These are phyloP conservation scores for Sepioteuthis lessoniana DNA, from an alignment of 2,888 invertebrate genomes.

Conservation along the genomic window DNA sequence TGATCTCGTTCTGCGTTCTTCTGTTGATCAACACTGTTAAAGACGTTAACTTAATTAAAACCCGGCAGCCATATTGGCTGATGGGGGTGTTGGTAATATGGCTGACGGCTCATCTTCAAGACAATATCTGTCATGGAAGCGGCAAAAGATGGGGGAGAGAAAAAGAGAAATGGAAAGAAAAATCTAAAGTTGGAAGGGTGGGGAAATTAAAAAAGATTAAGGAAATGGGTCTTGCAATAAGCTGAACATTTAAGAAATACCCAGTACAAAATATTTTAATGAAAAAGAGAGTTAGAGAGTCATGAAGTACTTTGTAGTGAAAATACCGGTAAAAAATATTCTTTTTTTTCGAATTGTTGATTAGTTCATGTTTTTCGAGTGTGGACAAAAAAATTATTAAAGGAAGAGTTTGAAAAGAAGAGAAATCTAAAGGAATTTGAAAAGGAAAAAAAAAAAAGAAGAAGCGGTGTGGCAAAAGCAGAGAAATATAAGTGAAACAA, in stretches of 20 bases:
- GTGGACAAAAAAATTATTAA: neutral
- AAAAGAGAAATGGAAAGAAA: neutral
- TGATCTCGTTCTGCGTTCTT: neutral
- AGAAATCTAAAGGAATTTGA: neutral
- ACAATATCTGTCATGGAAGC: constrained; percentile 8
- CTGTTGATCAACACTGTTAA: constrained; percentile 21
- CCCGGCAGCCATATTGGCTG: neutral
- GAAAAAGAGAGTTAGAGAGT: neutral
- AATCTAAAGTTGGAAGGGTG: too few species aligned
- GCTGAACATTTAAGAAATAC: neutral
- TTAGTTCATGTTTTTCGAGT: neutral
- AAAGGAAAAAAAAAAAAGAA: neutral
- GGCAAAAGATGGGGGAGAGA: neutral
- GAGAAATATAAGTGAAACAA: neutral
- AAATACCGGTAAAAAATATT: neutral
- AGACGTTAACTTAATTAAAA: constrained; percentile 33
- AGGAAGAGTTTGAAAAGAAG: neutral
- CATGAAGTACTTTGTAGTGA: constrained; percentile 5
- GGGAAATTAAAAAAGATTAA: neutral
- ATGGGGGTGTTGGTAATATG: neutral
- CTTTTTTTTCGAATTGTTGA: neutral
- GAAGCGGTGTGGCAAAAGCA: neutral
- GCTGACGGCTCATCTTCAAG: constrained; percentile 21
- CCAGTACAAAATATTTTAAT: neutral
- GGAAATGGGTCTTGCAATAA: neutral